Evolutionary conservation across 2,797 vertebrate genomes (phyloP), one percentile per base, ranked within the genome.

Genomic region (Aphelocoma californica): DNA sequence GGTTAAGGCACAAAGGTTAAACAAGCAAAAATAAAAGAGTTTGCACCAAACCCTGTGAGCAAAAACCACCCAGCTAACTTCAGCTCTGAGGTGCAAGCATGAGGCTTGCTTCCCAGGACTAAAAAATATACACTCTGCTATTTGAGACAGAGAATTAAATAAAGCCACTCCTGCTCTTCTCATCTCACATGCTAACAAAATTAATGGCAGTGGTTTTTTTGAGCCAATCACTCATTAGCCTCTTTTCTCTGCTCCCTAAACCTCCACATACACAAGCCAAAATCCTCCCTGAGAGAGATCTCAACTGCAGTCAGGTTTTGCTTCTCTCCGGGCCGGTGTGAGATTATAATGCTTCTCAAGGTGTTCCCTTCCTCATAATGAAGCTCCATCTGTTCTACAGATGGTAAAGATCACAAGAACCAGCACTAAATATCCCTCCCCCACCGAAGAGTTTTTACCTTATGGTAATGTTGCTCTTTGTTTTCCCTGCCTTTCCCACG

Each of bases 381-480:
- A 95, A 96, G 88, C 95, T 97, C 96, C 96, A 97, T 96, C 94
- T 96, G 96, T 96, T 97, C 96, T 96, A 65, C 96, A 97, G 95
- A 95, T 96, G 95, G 96, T 92, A 93, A 97, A 96, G 95, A 96
- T 97, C 96, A 96, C 96, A 95, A 96, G 96, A 96, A 96, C 93
- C 92, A 94, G 92, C 93, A 96, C 90, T 95, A 85, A 94, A 92
- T 92, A 89, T 96, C 93, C 95, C 95, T 97, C 96, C 96, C 96
- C 95, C 94, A 96, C 88, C 2, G 0, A 81, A 92, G 95, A 96
- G 86, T 92, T 93, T 92, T 85, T 96, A 94, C 96, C 91, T 96
- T 95, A 88, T 95, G 93, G 88, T 71, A 81, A 85, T 74, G 61
- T 84, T 95, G 86, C 88, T 96, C 88, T 90, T 95, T 95, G 94